A percentile compares a stretch with the other conserved stretches of the same genome.
phyloP scores from a whole-genome alignment of 2,113 vertebrate genomes.

The Rattus rattus region DNA sequence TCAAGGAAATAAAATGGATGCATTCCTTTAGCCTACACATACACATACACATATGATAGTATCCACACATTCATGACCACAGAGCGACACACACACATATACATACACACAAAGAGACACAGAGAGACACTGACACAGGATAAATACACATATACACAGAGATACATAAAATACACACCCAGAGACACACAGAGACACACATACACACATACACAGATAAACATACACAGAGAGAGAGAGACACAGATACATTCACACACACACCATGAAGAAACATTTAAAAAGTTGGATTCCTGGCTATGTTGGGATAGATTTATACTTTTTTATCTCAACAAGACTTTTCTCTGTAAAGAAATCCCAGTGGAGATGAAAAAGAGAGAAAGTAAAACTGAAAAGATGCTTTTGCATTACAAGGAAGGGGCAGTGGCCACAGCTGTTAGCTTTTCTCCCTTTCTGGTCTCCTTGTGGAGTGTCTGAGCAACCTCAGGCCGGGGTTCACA shows the following conservation, averaged over 20 bases:
- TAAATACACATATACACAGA: too few species aligned
- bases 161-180: background rate
- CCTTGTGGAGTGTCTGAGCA: background rate
- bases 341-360: background rate
- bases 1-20: background rate
- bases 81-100: background rate
- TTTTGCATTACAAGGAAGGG: background rate
- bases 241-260: too few species aligned
- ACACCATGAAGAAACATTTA: background rate
- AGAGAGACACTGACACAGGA: background rate
- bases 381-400: background rate
- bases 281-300: background rate
- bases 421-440: background rate
- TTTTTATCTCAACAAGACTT: slow-evolving; percentile 12
- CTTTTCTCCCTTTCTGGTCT: background rate
- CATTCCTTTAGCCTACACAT: background rate
- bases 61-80: background rate
- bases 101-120: background rate
- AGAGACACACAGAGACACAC: background rate
- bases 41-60: background rate
- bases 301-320: background rate
- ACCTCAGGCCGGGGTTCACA: background rate
- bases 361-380: background rate
- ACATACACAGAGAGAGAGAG: background rate
- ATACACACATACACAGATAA: background rate